These are phyloP conservation scores for Ceraclea dissimilis DNA, from an alignment of 2,888 invertebrate species.

Conservation along the genomic window DNA sequence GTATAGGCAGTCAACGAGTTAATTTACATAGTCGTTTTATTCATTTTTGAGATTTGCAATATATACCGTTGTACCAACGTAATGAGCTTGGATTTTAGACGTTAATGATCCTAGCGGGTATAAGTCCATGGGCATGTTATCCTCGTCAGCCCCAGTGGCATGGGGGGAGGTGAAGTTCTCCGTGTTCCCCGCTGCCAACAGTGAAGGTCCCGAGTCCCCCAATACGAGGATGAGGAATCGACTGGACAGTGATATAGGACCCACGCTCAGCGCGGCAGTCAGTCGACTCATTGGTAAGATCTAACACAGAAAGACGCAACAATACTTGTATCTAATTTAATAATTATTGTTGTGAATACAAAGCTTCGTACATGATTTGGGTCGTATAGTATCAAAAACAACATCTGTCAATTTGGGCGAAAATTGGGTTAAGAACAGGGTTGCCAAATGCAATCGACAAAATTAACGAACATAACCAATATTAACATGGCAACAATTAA, in stretches of 20 bases:
- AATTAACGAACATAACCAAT: too few species aligned
- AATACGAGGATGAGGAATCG: constrained; percentile 32
- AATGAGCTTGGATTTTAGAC: constrained; percentile 9
- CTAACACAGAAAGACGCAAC: not conserved
- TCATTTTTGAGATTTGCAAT: too few species aligned
- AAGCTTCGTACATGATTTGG: too few species aligned
- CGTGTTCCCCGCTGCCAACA: constrained; percentile 26
- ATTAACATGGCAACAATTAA: too few species aligned
- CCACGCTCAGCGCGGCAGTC: constrained; percentile 44
- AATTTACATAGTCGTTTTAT: too few species aligned
- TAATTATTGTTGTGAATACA: too few species aligned
- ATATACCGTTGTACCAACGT: too few species aligned
- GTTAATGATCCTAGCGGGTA: constrained; percentile 6
- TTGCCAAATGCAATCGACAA: too few species aligned
- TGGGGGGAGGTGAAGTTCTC: constrained; percentile 21
- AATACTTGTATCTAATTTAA: not conserved
- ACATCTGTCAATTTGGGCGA: too few species aligned
- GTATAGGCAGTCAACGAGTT: too few species aligned
- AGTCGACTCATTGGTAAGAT: constrained; percentile 40
- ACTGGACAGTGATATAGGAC: constrained; percentile 46
- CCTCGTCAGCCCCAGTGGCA: constrained; percentile 39
- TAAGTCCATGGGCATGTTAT: constrained; percentile 23
- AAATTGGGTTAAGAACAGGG: too few species aligned
- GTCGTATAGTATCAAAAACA: too few species aligned
- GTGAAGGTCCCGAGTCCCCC: constrained; percentile 34